Conservation (phyloP, 2,888 invertebrate species). For the Andricus curvator region DNA sequence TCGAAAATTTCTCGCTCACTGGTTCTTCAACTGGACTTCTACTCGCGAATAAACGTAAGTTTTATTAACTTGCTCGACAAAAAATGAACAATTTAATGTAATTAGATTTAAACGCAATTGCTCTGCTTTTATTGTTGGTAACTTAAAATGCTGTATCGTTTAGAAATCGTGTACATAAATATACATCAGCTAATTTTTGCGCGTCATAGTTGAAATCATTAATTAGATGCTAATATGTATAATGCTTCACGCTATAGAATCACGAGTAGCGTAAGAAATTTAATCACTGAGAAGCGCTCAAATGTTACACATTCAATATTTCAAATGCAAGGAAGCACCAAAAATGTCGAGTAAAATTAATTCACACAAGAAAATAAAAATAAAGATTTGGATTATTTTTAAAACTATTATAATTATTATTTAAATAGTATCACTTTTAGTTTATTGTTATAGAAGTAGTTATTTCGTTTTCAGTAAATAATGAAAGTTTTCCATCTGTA, state of each 20-base stretch:
- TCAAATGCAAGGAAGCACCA: not conserved
- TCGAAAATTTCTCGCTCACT: conserved; percentile 61
- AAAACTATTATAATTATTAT: too few relatives aligned
- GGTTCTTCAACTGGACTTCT: conserved; percentile 62
- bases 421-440: too few relatives aligned
- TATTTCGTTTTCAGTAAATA: too few relatives aligned
- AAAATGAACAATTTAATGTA: not conserved
- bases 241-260: not conserved
- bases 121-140: not conserved
- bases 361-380: not conserved
- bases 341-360: not conserved
- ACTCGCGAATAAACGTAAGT: conserved; percentile 70
- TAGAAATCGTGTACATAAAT: not conserved
- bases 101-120: not conserved
- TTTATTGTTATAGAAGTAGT: too few relatives aligned
- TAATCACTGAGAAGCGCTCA: not conserved
- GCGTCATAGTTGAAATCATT: conserved; percentile 49
- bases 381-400: not conserved
- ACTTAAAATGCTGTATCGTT: not conserved
- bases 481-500: too few relatives aligned
- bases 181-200: conserved; percentile 43
- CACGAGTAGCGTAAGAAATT: not conserved
- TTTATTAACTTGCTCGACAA: conserved; percentile 44
- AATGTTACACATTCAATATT: not conserved
- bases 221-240: conserved; percentile 49